A percentile compares a stretch with the other conserved stretches of the same genome.
phyloP scores from a whole-genome alignment of 1,140 invertebrate genomes.

The Drosophila triauraria region DNA sequence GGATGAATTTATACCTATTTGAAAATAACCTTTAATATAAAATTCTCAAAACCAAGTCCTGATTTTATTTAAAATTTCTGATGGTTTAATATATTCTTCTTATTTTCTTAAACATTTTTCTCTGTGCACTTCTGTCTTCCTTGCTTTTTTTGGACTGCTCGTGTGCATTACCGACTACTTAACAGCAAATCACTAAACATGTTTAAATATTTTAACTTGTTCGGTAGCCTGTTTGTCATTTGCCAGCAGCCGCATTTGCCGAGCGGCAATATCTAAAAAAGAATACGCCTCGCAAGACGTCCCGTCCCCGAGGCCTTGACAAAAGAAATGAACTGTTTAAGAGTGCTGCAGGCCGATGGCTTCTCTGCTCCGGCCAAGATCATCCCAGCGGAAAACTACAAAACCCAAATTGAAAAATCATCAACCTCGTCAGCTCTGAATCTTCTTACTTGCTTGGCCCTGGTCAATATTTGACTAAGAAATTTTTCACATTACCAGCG shows the following conservation, averaged over 20 bases:
- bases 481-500: slow-evolving; percentile 81
- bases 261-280: slow-evolving; percentile 75
- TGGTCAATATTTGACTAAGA: slow-evolving; percentile 82
- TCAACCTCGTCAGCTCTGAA: slow-evolving; percentile 74
- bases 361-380: slow-evolving; percentile 11
- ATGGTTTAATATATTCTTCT: neutral
- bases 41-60: too few species aligned
- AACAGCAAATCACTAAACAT: slow-evolving; percentile 84
- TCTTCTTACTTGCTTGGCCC: slow-evolving; percentile 47
- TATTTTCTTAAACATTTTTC: neutral
- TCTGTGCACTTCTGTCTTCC: slow-evolving; percentile 2
- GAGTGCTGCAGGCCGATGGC: slow-evolving; percentile 61
- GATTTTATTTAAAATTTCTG: neutral
- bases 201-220: slow-evolving; percentile 78
- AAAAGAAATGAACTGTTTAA: slow-evolving; percentile 84
- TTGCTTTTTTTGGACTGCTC: slow-evolving; percentile 7
- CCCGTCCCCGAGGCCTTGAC: slow-evolving; percentile 65
- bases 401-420: slow-evolving; percentile 83
- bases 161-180: slow-evolving; percentile 75
- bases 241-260: slow-evolving; percentile 67
- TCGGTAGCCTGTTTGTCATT: slow-evolving; percentile 61
- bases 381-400: slow-evolving; percentile 77
- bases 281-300: slow-evolving; percentile 9
- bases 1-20: too few species aligned
- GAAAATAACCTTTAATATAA: too few species aligned